These are phyloP conservation scores for Tylochromis polylepis DNA, from an alignment of 2,113 vertebrate species.

Conservation along the genomic window DNA sequence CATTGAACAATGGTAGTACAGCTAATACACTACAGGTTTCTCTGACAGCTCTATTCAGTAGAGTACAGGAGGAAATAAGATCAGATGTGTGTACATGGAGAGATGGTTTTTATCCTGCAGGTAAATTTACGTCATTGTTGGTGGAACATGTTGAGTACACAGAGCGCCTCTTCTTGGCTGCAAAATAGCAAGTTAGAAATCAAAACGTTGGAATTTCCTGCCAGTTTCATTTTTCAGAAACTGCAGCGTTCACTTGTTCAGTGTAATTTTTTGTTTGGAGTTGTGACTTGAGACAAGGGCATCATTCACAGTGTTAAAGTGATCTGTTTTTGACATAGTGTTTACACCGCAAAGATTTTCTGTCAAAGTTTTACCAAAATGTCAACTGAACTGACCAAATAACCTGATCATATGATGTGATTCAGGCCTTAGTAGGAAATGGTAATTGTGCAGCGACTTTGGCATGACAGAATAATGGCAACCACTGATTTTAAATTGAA, in stretches of 20 bases:
- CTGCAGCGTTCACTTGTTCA: background rate
- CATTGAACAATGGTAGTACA: constrained; percentile 6
- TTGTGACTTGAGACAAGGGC: background rate
- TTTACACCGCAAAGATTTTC: background rate
- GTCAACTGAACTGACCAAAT: background rate
- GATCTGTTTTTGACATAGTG: background rate
- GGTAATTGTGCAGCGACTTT: background rate
- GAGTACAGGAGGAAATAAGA: background rate
- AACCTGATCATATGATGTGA: background rate
- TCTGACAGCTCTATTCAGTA: constrained; percentile 1
- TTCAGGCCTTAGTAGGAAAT: background rate
- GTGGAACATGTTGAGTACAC: background rate
- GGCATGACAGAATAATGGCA: background rate
- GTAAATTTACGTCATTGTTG: background rate
- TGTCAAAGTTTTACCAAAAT: background rate
- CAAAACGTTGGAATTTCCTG: background rate
- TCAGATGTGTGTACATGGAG: background rate
- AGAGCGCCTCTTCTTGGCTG: background rate
- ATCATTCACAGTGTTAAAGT: background rate
- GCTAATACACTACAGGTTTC: background rate
- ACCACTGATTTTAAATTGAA: background rate
- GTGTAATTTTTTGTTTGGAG: background rate
- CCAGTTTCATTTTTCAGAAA: background rate
- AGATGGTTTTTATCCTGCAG: background rate
- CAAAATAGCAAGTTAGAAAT: background rate